phyloP scores from a whole-genome alignment of 2,113 vertebrate genomes.

The Semnornis frantzii region DNA sequence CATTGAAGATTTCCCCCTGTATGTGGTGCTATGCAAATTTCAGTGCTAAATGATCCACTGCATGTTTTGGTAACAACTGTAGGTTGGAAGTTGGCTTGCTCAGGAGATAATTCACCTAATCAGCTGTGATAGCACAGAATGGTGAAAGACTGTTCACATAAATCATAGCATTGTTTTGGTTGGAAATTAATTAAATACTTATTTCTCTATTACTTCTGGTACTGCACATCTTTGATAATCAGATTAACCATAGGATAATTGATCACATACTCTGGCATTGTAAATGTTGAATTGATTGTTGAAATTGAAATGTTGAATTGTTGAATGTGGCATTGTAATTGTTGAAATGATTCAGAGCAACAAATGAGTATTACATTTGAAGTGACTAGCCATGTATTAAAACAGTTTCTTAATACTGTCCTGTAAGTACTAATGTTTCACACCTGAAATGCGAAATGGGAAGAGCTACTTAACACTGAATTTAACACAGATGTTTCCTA shows the following conservation, averaged over 20 bases:
- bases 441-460: neutral
- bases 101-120: neutral
- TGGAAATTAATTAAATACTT: neutral
- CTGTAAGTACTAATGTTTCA: neutral
- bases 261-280: neutral
- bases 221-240: neutral
- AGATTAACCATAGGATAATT: neutral
- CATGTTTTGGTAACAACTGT: neutral
- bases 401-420: neutral
- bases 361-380: neutral
- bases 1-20: neutral
- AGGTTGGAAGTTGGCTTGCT: neutral
- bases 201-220: neutral
- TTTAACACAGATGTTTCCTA: conserved; percentile 40
- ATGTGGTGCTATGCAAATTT: neutral
- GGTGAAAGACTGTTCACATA: neutral
- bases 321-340: neutral
- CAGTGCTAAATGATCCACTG: neutral
- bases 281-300: neutral
- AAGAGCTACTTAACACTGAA: neutral
- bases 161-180: neutral
- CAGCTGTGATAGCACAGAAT: neutral
- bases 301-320: no score
- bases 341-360: neutral
- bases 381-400: neutral